A percentile compares a stretch with the other conserved stretches of the same genome.
phyloP scores from a whole-genome alignment of 2,113 vertebrate species.

The Rhea pennata region DNA sequence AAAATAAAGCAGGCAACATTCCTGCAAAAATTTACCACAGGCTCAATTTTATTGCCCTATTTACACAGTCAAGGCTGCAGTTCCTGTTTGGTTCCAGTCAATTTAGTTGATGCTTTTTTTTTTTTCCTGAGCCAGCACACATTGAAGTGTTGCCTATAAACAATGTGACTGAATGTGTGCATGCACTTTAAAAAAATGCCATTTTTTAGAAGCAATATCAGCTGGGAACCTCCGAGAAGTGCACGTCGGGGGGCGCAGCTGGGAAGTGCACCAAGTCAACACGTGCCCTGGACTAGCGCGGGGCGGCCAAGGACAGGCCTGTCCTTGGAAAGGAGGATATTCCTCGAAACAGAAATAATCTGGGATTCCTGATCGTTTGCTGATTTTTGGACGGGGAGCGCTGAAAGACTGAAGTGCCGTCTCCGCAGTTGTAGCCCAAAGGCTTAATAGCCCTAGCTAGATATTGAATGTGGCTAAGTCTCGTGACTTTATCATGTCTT shows the following conservation, averaged over 20 bases:
- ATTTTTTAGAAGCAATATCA: background rate
- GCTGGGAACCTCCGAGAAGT: background rate
- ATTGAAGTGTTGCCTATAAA: background rate
- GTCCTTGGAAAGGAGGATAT: too few relatives aligned
- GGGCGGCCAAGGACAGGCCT: background rate
- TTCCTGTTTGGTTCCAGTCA: conserved; percentile 3
- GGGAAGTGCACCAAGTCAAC: too few relatives aligned
- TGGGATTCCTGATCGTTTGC: background rate
- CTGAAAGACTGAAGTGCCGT: background rate
- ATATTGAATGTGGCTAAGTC: conserved; percentile 27
- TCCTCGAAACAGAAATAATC: background rate
- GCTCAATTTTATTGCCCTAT: background rate
- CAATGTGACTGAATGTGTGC: background rate
- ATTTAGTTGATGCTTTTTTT: background rate
- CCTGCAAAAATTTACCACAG: background rate
- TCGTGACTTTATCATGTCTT: conserved; percentile 45
- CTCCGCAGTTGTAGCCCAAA: background rate
- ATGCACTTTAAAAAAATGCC: background rate
- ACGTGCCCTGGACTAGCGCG: too few relatives aligned
- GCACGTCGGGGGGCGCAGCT: accelerated
- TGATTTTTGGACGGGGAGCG: background rate
- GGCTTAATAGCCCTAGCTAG: conserved; percentile 7
- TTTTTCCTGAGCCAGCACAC: background rate
- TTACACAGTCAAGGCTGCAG: background rate
- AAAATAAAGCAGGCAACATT: background rate